Conservation (phyloP, 1,140 invertebrate genomes). For the Pachypeltis micranthus region DNA sequence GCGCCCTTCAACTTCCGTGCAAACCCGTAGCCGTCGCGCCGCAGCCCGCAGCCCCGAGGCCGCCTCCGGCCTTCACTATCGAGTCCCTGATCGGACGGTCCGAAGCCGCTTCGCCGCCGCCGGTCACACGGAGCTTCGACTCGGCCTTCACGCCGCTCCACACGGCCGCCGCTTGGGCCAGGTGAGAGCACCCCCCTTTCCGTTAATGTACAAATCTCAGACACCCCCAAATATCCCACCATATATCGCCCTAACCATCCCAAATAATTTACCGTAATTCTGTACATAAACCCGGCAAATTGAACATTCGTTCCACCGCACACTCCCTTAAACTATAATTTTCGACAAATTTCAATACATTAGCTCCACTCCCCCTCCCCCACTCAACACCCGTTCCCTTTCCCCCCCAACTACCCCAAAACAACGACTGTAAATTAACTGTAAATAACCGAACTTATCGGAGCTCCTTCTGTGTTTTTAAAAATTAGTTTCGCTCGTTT, state of each 20-base stretch:
- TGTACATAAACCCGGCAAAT: too few species aligned
- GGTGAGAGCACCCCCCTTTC: background rate
- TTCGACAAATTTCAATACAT: too few species aligned
- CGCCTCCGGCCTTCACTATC: background rate
- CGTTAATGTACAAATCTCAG: background rate
- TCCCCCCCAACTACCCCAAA: too few species aligned
- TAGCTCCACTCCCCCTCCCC: too few species aligned
- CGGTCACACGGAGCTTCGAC: conserved; percentile 4
- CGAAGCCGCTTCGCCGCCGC: background rate
- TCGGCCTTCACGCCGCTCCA: conserved; percentile 5
- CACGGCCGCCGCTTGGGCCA: conserved; percentile 5
- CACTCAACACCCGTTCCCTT: too few species aligned
- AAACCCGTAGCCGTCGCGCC: background rate
- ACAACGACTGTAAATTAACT: background rate
- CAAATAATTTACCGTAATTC: too few species aligned
- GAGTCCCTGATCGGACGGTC: background rate
- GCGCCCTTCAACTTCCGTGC: background rate
- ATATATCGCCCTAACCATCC: too few species aligned
- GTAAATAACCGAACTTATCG: too few species aligned
- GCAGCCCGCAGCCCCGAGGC: background rate
- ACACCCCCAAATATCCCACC: too few species aligned
- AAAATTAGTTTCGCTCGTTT: background rate
- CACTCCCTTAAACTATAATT: too few species aligned
- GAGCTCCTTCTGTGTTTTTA: too few species aligned
- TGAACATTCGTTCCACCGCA: too few species aligned